Evolutionary conservation across 2,797 vertebrate genomes (phyloP).

Genomic region (Xenops minutus): DNA sequence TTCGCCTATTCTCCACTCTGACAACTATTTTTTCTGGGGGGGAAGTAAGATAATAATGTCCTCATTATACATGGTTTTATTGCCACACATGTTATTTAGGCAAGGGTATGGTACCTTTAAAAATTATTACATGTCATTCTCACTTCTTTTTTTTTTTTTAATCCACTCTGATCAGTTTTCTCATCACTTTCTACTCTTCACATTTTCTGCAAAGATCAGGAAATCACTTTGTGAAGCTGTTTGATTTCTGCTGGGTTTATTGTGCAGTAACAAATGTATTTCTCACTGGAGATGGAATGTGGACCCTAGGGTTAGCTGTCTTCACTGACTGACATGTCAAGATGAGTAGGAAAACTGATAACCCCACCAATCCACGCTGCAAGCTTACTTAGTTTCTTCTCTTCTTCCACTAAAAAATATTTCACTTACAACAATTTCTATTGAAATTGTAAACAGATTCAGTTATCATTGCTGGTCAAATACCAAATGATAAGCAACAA

Average conservation of each 20-base stretch:
- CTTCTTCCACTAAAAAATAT: neutral
- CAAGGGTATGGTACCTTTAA: neutral
- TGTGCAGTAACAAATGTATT: neutral
- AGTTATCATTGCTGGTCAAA: neutral
- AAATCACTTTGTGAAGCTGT: neutral
- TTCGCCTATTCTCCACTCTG: neutral
- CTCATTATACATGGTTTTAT: neutral
- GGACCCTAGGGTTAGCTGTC: neutral
- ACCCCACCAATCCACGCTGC: neutral
- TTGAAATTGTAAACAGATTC: neutral
- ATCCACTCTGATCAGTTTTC: neutral
- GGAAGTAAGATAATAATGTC: neutral
- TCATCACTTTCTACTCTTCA: neutral
- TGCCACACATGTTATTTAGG: neutral
- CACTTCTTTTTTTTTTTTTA: neutral
- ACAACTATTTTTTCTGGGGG: neutral
- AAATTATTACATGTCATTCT: neutral
- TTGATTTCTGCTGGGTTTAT: neutral
- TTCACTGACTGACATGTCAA: neutral
- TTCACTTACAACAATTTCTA: neutral
- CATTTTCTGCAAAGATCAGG: neutral
- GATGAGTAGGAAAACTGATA: neutral
- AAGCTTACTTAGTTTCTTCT: neutral
- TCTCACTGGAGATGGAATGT: neutral
- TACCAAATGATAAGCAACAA: neutral